A percentile compares a stretch with the other conserved stretches of the same genome.
These are phyloP conservation scores for Psettodes erumei DNA, from an alignment of 2,113 vertebrate species.

Conservation along the genomic window DNA sequence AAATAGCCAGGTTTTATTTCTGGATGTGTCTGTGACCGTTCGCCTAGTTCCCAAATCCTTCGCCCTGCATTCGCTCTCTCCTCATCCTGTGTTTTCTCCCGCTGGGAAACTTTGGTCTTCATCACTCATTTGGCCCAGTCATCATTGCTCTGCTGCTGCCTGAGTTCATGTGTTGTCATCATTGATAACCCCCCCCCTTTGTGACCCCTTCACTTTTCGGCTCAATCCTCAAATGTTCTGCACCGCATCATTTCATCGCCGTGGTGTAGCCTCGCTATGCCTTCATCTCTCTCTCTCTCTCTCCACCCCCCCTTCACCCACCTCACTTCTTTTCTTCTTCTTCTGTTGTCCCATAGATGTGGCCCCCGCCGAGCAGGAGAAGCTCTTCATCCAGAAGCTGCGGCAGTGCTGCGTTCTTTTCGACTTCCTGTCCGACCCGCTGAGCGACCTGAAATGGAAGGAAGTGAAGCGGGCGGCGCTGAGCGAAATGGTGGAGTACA, in stretches of 20 bases:
- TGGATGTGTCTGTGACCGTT: conserved; percentile 35
- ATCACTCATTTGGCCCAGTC: conserved; percentile 44
- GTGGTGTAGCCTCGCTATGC: not conserved
- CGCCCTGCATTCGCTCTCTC: conserved; percentile 3
- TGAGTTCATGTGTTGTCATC: conserved; percentile 9
- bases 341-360: conserved; percentile 85
- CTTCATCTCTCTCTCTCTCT: not conserved
- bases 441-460: conserved; percentile 99
- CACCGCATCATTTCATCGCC: not conserved
- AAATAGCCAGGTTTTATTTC: conserved; percentile 17
- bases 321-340: not conserved
- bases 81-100: conserved; percentile 9
- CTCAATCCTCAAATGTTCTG: conserved; percentile 20
- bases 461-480: conserved; percentile 96
- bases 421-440: conserved; percentile 96
- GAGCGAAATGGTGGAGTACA: conserved; percentile 99
- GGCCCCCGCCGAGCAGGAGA: conserved; percentile 96
- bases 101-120: conserved; percentile 35
- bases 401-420: conserved; percentile 98
- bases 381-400: conserved; percentile 98
- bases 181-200: conserved; percentile 24
- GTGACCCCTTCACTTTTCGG: conserved; percentile 31
- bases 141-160: conserved; percentile 21
- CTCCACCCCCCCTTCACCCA: not conserved
- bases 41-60: conserved; percentile 54